Base-by-base conservation (phyloP, 2,113 vertebrate species). In the Nannobrachium achirus region DNA sequence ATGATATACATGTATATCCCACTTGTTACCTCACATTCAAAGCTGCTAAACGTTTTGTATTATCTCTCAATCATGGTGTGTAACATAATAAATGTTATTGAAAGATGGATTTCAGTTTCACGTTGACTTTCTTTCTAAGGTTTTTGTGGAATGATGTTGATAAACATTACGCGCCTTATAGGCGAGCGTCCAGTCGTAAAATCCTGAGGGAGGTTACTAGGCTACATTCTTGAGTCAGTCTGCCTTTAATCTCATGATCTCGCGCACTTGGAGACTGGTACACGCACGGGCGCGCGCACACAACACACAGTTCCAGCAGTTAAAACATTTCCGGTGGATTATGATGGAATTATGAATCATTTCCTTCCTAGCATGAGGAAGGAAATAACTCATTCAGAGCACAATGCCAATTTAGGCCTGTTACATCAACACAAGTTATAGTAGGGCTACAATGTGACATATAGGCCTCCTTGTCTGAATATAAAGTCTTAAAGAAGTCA, bases 1-100 rank as follows among this genome's bases (percentile, higher is more conserved):
- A 60, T 14, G 33, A 57, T 33, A 33, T 33, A 33, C 25, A 33
- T 33, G 25, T 33, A 33, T 33, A 33, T 33, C 25, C 25, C 45
- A 48, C 2, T 10, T 1, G 18, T 67, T 79, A 88, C 88, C 88
- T 88, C 85, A 73, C 20, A 76, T 83, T 70, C 58, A 19, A 83
- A 76, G 86, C 86, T 89, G 88, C 86, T 89, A 56, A 44, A 44
- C 18, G 6, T 11, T 25, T 51, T 16, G 9, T 66, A 10, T 70
- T 18, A 62, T 18, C 9, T 45, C 45, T n/a, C 25, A 33, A 65
- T 64, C 7, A 41, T 51, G 42, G 38, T 85, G 79, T 84, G 66
- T 60, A 79, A 20, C 79, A 57, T 64, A 91, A 91, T 89, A 89
- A 91, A 89, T 58, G 13, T 33, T 7, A 1, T 33, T 39, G 8